Percentiles rank a stretch among this genome's conserved stretches.
These are phyloP conservation scores for Cotesia glomerata DNA, from an alignment of 1,140 invertebrate species.

Conservation along the genomic window DNA sequence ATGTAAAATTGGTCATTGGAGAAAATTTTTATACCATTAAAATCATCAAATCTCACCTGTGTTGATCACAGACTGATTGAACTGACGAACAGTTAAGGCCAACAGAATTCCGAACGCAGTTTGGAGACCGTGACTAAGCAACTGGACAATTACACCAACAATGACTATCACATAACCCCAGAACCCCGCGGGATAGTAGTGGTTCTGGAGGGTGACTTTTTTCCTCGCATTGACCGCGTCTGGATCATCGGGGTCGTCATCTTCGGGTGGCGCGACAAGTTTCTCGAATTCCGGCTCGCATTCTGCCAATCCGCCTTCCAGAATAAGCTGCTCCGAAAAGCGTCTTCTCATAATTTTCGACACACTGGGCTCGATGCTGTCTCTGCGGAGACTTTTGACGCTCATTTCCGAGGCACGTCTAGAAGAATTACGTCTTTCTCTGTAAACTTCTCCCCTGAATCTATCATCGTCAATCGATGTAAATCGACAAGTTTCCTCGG, in stretches of 20 bases:
- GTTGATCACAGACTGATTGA: conserved; percentile 33
- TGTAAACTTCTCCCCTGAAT: not conserved
- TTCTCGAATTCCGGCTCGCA: conserved; percentile 42
- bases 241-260: conserved; percentile 43
- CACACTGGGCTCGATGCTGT: conserved; percentile 37
- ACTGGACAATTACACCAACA: conserved; percentile 70
- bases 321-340: conserved; percentile 52
- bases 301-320: conserved; percentile 43
- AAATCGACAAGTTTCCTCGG: not conserved
- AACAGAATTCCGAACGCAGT: conserved; percentile 64
- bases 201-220: conserved; percentile 63
- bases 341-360: conserved; percentile 50
- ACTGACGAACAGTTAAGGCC: conserved; percentile 44
- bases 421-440: not conserved
- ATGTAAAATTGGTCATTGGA: no score
- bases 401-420: conserved; percentile 22
- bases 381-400: conserved; percentile 27
- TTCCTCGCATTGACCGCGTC: conserved; percentile 53
- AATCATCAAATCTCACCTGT: conserved; percentile 36
- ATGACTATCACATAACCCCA: conserved; percentile 79
- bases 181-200: conserved; percentile 81
- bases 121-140: conserved; percentile 72
- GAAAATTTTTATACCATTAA: no score
- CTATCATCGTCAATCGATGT: not conserved
- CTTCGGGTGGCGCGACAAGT: conserved; percentile 26